Evolutionary conservation across 53 echinoderm and acorn worm genomes (phyloP), one percentile per base, ranked within the genome.

Genomic region (Arbacia lixula): DNA sequence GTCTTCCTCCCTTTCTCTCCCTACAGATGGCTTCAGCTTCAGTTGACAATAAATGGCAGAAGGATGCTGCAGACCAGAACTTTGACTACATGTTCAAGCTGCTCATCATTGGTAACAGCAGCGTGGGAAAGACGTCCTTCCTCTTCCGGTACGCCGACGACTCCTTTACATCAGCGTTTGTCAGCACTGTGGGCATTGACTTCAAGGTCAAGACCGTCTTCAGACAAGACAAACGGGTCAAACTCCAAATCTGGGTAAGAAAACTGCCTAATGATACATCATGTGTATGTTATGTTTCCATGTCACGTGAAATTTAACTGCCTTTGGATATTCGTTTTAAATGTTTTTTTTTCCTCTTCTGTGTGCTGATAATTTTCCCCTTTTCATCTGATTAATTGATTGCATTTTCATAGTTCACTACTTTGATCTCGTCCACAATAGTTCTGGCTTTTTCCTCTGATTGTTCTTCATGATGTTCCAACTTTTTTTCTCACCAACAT

Each of bases 81-180:
- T 98, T 98, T 87, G 98, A 98, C 87, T 98, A 98, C 90, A 98
- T 98, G 98, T 98, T 98, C 88, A 98, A 98, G 73, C 90, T 98
- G 62, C 87, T 98, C 32, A 98, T 98, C 98, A 98, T 98, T 36
- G 98, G 98, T 34, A 98, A 98, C 92, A 98, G 98, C 90, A 94
- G 94, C 37, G 98, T 98, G 34, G 98, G 98, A 61, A 98, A 98
- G 86, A 98, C 98, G 26, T 98, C 98, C 43, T 98, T 98, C 87
- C 94, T 98, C 94, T 98, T 98, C 92, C 98, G 98, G 28, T 98
- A 98, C 51, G 98, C 98, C 46, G 98, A 98, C 69, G 98, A 98
- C 68, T 94, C 98, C 16, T 98, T 98, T 86, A 98, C 98, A 69
- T 98, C 98, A 49, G 98, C 98, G 66, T 98, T 98, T 50, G 98